Evolutionary conservation across 2,888 invertebrate genomes (phyloP), one percentile per base, ranked within the genome.

Genomic region (Cynaeus angustus): DNA sequence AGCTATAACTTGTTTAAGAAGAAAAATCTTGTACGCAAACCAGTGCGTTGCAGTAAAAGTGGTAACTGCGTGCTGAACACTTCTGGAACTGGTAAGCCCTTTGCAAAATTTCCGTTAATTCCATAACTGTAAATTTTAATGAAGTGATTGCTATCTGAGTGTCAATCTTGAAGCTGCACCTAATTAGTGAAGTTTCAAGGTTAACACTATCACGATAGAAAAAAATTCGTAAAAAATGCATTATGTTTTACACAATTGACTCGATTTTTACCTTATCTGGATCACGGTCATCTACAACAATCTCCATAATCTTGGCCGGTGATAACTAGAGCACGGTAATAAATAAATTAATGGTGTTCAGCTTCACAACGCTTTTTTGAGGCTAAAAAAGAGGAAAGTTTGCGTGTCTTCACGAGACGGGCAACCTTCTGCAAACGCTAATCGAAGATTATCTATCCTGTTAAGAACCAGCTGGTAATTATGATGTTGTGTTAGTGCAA

Each of bases 271-370:
- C 66, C 66, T 48, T 64, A 68, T 69, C 16, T 69, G 64, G 69
- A 56, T 64, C 69, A 69, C 46, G 69, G 69, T 52, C 69, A 41
- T 38, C 52, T 16, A 16, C 33, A 65, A 64, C 64, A 68, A 68
- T 68, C 45, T 33, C 52, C 26, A 53, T 59, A 53, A 53, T 41
- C 41, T 45, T 41, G 53, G 45, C 53, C n/a, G 56, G 50, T 68
- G 68, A 38, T 68, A 68, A 68, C 45, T 64, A 68, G 69, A 69
- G 64, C 64, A 64, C 64, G 64, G 53, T 64, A 53, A 52, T 52
- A 53, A 64, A 64, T 53, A 53, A 64, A 61, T 43, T 53, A 62
- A 62, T 50, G 16, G 38, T 64, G 64, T 12, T 37, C 48, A 61
- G 61, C 30, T 46, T 46, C 45, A 48, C 46, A 38, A 50, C 52